Evolutionary conservation across 2,797 vertebrate species (phyloP).

Genomic region (Knipowitschia caucasica): DNA sequence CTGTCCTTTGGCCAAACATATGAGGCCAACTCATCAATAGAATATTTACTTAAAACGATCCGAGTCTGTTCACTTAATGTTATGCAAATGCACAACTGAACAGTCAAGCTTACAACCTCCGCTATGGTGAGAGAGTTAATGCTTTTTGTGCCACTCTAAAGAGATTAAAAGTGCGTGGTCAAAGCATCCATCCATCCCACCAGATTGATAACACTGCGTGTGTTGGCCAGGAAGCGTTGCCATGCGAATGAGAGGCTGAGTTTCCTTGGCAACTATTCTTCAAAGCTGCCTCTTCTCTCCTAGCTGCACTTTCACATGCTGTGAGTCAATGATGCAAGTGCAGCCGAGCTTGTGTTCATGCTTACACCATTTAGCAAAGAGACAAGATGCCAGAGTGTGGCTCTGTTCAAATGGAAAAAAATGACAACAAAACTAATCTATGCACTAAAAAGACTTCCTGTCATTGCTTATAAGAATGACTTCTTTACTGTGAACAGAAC

Average conservation of each 20-base stretch:
- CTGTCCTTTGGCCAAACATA: slow-evolving; percentile 22
- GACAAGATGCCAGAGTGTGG: slow-evolving; percentile 14
- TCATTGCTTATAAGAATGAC: not conserved
- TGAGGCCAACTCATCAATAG: slow-evolving; percentile 27
- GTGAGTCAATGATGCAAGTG: slow-evolving; percentile 63
- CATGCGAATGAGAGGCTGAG: slow-evolving; percentile 56
- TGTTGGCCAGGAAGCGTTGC: slow-evolving; percentile 33
- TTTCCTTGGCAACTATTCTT: slow-evolving; percentile 68
- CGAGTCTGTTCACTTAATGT: slow-evolving; percentile 2
- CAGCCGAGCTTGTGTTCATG: slow-evolving; percentile 56
- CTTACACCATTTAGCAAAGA: slow-evolving; percentile 47
- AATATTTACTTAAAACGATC: slow-evolving; percentile 17
- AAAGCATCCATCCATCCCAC: slow-evolving; percentile 21
- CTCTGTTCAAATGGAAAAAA: slow-evolving; percentile 4
- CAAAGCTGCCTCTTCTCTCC: slow-evolving; percentile 44
- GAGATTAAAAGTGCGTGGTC: slow-evolving; percentile 27
- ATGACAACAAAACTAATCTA: not conserved
- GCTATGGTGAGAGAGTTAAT: slow-evolving; percentile 7
- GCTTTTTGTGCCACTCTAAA: slow-evolving; percentile 21
- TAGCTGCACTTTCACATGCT: slow-evolving; percentile 45
- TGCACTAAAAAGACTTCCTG: not conserved
- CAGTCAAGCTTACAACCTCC: slow-evolving; percentile 12
- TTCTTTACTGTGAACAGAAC: not conserved
- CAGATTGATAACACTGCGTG: slow-evolving; percentile 36
- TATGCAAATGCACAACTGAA: slow-evolving; percentile 17